These are phyloP conservation scores for Erpornis zantholeuca DNA, from an alignment of 2,113 vertebrate genomes.

Conservation along the genomic window DNA sequence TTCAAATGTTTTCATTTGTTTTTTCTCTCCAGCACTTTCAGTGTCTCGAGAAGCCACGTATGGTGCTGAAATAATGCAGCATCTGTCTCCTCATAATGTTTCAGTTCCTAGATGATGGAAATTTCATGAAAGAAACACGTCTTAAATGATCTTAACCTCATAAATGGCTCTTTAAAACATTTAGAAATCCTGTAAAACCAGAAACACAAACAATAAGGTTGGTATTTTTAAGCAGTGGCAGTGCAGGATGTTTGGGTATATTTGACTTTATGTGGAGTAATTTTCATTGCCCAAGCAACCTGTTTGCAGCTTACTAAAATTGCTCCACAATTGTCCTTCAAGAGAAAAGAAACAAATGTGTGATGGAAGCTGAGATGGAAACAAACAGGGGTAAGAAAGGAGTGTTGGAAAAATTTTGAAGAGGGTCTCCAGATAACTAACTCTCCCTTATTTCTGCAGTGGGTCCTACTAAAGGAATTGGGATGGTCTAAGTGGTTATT, in stretches of 20 bases:
- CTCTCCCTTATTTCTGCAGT: background rate
- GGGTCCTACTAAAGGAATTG: background rate
- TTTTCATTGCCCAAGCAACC: background rate
- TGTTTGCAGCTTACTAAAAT: background rate
- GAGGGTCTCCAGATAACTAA: background rate
- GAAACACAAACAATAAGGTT: background rate
- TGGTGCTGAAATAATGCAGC: background rate
- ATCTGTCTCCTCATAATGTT: background rate
- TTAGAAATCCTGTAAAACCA: background rate
- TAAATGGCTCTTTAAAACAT: slow-evolving; percentile 5
- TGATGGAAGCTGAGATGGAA: background rate
- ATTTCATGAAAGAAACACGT: background rate
- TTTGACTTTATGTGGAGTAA: background rate
- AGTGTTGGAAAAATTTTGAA: background rate
- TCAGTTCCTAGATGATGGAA: background rate
- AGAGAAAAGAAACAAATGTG: background rate
- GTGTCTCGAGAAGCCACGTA: background rate
- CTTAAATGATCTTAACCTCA: background rate
- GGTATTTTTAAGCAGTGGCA: background rate
- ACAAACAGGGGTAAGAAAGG: background rate
- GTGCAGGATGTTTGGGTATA: background rate
- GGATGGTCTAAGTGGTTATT: background rate
- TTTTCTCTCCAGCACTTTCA: background rate
- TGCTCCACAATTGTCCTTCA: background rate
- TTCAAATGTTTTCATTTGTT: background rate